A percentile compares a stretch with the other conserved stretches of the same genome.
Evolutionary conservation across 2,797 vertebrate genomes (phyloP).

Genomic region (Poliocrania exsul): DNA sequence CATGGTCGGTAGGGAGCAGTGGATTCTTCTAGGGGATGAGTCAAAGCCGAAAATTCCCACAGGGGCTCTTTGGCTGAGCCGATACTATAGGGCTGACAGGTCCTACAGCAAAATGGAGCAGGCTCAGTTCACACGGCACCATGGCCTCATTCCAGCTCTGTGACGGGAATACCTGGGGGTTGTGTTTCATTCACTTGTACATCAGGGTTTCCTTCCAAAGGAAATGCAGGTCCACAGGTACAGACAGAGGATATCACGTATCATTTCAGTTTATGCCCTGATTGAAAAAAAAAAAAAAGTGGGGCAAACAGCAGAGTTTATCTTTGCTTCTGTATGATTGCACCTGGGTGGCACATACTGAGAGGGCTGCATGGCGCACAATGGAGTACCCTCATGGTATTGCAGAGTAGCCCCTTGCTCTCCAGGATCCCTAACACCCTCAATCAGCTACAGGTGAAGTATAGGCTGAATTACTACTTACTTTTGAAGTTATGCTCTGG

Average conservation of each 20-base stretch:
- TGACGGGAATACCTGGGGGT: background rate
- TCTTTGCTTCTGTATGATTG: background rate
- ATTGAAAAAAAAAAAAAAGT: background rate
- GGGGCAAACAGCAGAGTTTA: background rate
- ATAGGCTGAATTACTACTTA: background rate
- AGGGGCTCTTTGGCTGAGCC: background rate
- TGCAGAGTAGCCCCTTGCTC: background rate
- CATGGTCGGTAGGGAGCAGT: fast-evolving
- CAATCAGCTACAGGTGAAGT: background rate
- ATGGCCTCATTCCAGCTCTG: background rate
- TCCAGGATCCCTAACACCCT: background rate
- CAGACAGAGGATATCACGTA: background rate
- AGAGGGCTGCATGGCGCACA: background rate
- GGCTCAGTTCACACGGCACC: background rate
- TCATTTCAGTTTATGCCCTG: background rate
- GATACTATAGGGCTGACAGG: background rate
- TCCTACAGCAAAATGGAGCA: background rate
- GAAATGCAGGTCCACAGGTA: background rate
- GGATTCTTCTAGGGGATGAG: background rate
- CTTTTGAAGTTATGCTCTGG: background rate
- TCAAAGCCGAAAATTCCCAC: background rate
- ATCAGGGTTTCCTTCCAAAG: slow-evolving; percentile 1
- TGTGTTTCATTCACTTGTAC: background rate
- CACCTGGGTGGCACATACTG: background rate
- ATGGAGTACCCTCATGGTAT: fast-evolving